A percentile compares a stretch with the other conserved stretches of the same genome.
phyloP scores from a whole-genome alignment of 1,140 invertebrate genomes.

The Mycetomoellerius zeteki region DNA sequence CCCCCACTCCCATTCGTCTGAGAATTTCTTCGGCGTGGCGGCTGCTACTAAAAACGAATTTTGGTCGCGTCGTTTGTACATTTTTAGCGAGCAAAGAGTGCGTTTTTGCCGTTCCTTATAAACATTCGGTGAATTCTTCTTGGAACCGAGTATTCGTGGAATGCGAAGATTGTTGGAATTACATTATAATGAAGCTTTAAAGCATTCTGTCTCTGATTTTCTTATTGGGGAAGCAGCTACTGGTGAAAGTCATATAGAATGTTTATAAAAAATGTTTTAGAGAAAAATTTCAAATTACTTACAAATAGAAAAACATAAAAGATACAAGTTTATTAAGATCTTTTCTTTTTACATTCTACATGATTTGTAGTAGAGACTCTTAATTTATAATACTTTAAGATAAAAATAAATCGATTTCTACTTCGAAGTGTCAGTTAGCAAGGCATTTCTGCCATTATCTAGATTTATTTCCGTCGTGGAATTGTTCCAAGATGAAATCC shows the following conservation, averaged over 20 bases:
- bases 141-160: conserved; percentile 28
- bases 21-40: conserved; percentile 48
- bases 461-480: conserved; percentile 38
- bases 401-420: background rate
- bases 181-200: conserved; percentile 51
- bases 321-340: background rate
- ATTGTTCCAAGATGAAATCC: conserved; percentile 34
- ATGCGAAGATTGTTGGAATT: conserved; percentile 39
- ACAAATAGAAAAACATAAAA: background rate
- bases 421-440: background rate
- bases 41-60: conserved; percentile 36
- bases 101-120: conserved; percentile 32
- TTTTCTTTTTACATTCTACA: background rate
- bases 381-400: background rate
- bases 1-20: conserved; percentile 5
- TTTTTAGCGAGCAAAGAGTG: conserved; percentile 41
- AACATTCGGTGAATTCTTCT: conserved; percentile 39
- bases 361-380: background rate
- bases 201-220: conserved; percentile 37
- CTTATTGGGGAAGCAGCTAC: background rate
- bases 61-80: conserved; percentile 55
- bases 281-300: background rate
- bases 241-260: background rate
- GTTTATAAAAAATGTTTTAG: background rate
- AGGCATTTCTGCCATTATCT: conserved; percentile 15